Evolutionary conservation across 2,797 vertebrate genomes (phyloP).

Genomic region (Bucorvus abyssinicus): DNA sequence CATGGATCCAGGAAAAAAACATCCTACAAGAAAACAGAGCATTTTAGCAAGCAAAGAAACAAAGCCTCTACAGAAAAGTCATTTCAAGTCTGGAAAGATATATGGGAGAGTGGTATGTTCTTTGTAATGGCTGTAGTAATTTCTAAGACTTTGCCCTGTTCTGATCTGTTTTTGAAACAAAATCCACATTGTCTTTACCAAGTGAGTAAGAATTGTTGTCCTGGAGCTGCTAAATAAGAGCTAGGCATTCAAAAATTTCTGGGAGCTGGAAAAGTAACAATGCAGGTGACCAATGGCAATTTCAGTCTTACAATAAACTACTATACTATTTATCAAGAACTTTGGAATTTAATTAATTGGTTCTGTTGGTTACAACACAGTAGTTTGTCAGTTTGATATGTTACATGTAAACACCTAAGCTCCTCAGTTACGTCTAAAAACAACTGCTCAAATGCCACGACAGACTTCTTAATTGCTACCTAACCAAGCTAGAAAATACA

Average conservation of each 20-base stretch:
- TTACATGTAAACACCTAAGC: not conserved
- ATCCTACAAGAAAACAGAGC: not conserved
- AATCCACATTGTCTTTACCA: not conserved
- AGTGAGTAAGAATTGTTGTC: not conserved
- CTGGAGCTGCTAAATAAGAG: not conserved
- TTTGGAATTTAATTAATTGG: not conserved
- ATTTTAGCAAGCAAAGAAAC: not conserved
- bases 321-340: not conserved
- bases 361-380: not conserved
- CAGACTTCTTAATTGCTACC: not conserved
- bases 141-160: not conserved
- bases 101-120: not conserved
- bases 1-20: not conserved
- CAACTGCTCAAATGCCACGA: accelerated
- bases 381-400: not conserved
- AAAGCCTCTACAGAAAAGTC: not conserved
- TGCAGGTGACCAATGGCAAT: not conserved
- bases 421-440: not conserved
- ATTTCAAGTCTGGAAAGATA: not conserved
- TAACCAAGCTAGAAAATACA: not conserved
- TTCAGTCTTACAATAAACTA: not conserved
- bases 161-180: not conserved
- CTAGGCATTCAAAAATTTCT: not conserved
- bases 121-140: not conserved
- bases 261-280: not conserved